A percentile compares a stretch with the other conserved stretches of the same genome.
These are phyloP conservation scores for Etheostoma cragini DNA, from an alignment of 2,113 vertebrate genomes.

Conservation along the genomic window DNA sequence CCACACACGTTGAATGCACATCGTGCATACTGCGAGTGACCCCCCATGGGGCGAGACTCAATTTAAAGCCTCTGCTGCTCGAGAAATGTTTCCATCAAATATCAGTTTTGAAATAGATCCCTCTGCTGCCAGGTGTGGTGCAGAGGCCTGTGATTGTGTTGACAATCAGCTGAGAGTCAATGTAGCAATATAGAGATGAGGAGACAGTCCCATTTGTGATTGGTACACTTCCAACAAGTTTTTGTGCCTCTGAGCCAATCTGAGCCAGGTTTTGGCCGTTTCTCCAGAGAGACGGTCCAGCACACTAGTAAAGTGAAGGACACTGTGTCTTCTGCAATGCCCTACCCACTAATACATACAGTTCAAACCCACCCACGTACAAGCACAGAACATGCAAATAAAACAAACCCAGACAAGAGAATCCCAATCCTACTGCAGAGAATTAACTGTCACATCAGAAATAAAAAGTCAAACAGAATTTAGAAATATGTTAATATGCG, in stretches of 20 bases:
- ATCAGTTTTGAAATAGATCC: conserved; percentile 24
- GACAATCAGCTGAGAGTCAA: conserved; percentile 39
- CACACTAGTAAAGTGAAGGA: conserved; percentile 62
- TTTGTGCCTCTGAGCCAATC: conserved; percentile 55
- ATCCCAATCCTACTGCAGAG: neutral
- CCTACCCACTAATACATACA: conserved; percentile 17
- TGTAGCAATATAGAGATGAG: conserved; percentile 7
- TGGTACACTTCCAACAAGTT: conserved; percentile 13
- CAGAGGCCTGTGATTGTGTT: conserved; percentile 20
- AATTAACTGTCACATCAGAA: neutral
- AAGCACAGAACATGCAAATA: neutral
- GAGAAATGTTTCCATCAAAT: conserved; percentile 33
- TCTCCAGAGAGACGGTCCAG: conserved; percentile 59
- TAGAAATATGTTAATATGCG: neutral
- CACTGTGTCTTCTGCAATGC: conserved; percentile 49
- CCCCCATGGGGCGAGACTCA: conserved; percentile 40
- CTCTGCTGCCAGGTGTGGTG: conserved; percentile 1
- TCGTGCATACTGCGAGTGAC: conserved; percentile 18
- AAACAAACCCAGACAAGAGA: neutral
- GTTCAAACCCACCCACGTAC: conserved; percentile 20
- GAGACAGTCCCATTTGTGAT: conserved; percentile 17
- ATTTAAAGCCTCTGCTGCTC: conserved; percentile 56
- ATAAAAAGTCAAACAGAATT: neutral
- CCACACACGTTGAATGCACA: conserved; percentile 5
- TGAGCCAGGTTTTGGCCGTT: conserved; percentile 25